These are phyloP conservation scores for Thryonomys swinderianus DNA, from an alignment of 2,113 vertebrate genomes.

Conservation along the genomic window DNA sequence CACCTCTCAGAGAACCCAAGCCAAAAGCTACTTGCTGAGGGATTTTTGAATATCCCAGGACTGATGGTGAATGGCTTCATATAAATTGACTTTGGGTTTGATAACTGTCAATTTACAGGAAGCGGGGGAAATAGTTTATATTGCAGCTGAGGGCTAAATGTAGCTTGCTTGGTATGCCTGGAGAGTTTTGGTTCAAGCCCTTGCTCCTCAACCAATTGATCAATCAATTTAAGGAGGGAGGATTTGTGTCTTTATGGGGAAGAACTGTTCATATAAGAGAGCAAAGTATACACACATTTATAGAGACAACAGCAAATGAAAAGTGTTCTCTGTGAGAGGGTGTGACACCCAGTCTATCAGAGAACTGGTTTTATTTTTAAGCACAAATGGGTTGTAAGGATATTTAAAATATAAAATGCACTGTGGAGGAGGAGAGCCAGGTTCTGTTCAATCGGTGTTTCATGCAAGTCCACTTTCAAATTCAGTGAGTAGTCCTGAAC, in stretches of 20 bases:
- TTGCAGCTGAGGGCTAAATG: background rate
- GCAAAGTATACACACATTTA: background rate
- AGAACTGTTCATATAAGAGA: background rate
- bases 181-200: background rate
- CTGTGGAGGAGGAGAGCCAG: background rate
- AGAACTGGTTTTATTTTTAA: background rate
- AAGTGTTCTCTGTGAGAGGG: background rate
- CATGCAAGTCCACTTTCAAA: background rate
- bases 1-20: background rate
- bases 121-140: background rate
- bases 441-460: background rate
- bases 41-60: background rate
- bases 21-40: background rate
- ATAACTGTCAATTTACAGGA: background rate
- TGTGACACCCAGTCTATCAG: background rate
- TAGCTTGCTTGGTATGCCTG: background rate
- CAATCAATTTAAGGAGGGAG: background rate
- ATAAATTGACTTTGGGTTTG: slow-evolving; percentile 1
- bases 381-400: background rate
- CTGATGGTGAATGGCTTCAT: background rate
- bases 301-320: background rate
- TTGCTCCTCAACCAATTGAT: background rate
- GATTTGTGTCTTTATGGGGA: background rate
- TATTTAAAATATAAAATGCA: slow-evolving; percentile 36
- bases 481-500: background rate